Conservation (phyloP, 2,888 invertebrate species). For the Nipponacmea schrenckii region DNA sequence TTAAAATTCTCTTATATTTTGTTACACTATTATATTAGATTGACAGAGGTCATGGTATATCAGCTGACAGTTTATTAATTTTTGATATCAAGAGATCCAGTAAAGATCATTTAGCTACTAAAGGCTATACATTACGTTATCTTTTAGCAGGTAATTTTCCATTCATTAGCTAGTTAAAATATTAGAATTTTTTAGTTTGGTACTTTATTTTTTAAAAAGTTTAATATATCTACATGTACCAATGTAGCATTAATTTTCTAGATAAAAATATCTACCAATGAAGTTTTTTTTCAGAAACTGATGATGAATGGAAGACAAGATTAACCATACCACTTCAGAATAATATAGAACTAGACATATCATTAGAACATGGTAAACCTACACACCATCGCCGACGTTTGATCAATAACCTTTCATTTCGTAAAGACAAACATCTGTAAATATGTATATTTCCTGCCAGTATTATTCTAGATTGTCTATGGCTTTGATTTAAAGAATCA, state of each 20-base stretch:
- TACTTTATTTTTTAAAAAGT: background rate
- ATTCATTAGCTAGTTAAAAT: background rate
- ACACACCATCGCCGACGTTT: constrained; percentile 31
- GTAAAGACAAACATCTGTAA: constrained; percentile 34
- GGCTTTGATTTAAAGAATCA: too few relatives aligned
- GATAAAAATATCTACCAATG: too few relatives aligned
- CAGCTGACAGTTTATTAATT: constrained; percentile 68
- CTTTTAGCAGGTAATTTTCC: constrained; percentile 67
- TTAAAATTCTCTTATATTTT: too few relatives aligned
- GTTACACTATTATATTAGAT: constrained; percentile 39
- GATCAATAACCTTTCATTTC: constrained; percentile 35
- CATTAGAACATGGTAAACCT: constrained; percentile 41
- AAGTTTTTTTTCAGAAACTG: background rate
- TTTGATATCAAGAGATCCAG: constrained; percentile 70
- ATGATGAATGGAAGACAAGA: background rate
- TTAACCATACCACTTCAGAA: constrained; percentile 39
- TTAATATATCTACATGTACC: background rate
- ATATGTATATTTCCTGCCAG: background rate
- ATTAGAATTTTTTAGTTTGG: background rate
- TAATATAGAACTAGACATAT: constrained; percentile 46
- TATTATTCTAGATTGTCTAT: background rate
- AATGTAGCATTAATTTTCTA: background rate
- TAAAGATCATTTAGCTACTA: constrained; percentile 70
- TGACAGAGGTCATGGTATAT: constrained; percentile 67
- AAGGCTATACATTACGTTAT: constrained; percentile 68